Evolutionary conservation across 1,140 invertebrate species (phyloP).

Genomic region (Globodera rostochiensis): DNA sequence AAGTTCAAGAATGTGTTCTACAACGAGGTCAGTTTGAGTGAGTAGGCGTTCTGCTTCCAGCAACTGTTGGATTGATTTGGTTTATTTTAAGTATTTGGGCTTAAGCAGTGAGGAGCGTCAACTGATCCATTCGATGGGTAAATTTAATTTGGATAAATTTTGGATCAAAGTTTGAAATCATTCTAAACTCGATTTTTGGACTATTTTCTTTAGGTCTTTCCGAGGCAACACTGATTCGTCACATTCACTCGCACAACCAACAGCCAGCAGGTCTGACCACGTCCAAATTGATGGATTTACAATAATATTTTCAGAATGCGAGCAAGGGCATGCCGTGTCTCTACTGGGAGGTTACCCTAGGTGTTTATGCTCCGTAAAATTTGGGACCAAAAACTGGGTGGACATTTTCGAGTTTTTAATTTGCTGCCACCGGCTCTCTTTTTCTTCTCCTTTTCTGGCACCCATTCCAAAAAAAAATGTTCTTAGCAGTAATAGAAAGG

Average conservation of each 20-base stretch:
- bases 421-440: too few relatives aligned
- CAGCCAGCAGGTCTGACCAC: constrained; percentile 1
- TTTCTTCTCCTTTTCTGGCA: too few relatives aligned
- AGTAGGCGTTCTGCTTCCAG: neutral
- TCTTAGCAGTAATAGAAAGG: too few relatives aligned
- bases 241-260: constrained; percentile 13
- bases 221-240: neutral
- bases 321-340: constrained; percentile 33
- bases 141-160: constrained; percentile 11
- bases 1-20: constrained; percentile 36
- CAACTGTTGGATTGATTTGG: neutral
- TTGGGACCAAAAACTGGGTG: constrained; percentile 36
- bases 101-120: constrained; percentile 33
- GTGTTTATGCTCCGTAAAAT: constrained; percentile 40
- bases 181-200: neutral
- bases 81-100: constrained; percentile 28
- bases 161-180: neutral
- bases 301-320: constrained; percentile 34
- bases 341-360: constrained; percentile 1
- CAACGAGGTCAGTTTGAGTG: constrained; percentile 24
- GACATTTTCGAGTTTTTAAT: too few relatives aligned
- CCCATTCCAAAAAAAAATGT: too few relatives aligned
- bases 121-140: constrained; percentile 35
- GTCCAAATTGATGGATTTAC: neutral
- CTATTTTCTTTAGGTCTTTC: constrained; percentile 1